Evolutionary conservation across 1,140 invertebrate species (phyloP).

Genomic region (Pseudomyrmex flavicornis): DNA sequence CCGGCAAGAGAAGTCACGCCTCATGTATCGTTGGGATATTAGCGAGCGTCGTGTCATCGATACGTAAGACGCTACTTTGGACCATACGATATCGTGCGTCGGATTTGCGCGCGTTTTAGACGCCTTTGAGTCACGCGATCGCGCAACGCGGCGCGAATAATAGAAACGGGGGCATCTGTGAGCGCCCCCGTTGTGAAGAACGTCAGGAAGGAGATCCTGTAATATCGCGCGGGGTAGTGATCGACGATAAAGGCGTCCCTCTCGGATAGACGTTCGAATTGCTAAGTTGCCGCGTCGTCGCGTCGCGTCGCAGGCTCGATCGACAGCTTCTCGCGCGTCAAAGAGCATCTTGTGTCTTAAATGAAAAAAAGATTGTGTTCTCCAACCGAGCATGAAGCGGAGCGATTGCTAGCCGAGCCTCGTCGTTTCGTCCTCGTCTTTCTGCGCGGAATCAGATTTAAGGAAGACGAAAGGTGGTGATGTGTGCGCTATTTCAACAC

Average conservation of each 20-base stretch:
- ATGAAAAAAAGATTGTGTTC: constrained; percentile 60
- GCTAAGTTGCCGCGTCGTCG: constrained; percentile 47
- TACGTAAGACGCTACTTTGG: constrained; percentile 46
- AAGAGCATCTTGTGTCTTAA: constrained; percentile 64
- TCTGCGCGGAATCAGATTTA: neutral
- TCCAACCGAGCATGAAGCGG: constrained; percentile 55
- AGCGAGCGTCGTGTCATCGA: constrained; percentile 11
- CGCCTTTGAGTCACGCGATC: constrained; percentile 43
- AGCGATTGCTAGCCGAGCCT: constrained; percentile 62
- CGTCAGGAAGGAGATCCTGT: constrained; percentile 21
- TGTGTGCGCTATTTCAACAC: neutral
- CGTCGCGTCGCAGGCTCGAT: constrained; percentile 28
- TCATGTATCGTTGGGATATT: constrained; percentile 4
- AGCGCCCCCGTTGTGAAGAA: constrained; percentile 8
- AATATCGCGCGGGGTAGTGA: constrained; percentile 15
- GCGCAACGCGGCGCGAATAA: constrained; percentile 18
- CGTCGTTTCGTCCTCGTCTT: constrained; percentile 9
- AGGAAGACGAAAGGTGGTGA: neutral
- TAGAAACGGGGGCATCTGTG: constrained; percentile 40
- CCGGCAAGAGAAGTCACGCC: neutral
- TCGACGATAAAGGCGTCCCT: constrained; percentile 40
- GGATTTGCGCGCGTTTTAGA: neutral
- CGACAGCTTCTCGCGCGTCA: constrained; percentile 36
- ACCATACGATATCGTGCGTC: constrained; percentile 26
- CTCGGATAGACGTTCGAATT: constrained; percentile 44